Evolutionary conservation across 2,888 invertebrate species (phyloP).

Genomic region (Oligia fasciuncula): DNA sequence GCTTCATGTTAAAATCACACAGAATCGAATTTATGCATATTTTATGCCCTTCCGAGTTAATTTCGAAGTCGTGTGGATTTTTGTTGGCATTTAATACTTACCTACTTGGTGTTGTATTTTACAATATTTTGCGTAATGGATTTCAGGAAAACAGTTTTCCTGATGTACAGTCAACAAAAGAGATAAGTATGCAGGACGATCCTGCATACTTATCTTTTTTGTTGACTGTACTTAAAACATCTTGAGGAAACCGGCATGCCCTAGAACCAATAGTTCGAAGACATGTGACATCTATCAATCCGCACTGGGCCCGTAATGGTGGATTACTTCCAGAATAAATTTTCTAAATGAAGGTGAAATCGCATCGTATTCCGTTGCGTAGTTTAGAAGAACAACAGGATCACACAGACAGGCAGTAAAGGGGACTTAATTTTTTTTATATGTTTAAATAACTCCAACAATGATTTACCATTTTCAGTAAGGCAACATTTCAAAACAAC

Average conservation of each 20-base stretch:
- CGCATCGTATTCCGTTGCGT: background rate
- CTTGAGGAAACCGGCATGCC: too few relatives aligned
- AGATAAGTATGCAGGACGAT: too few relatives aligned
- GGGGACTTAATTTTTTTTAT: too few relatives aligned
- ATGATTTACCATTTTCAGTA: background rate
- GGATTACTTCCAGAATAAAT: too few relatives aligned
- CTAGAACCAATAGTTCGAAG: too few relatives aligned
- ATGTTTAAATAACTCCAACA: background rate
- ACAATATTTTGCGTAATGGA: constrained; percentile 21
- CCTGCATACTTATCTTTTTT: too few relatives aligned
- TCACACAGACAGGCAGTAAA: background rate
- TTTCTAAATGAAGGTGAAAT: background rate
- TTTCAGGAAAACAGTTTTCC: background rate
- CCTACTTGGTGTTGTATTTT: constrained; percentile 11
- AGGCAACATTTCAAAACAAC: background rate
- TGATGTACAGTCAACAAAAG: too few relatives aligned
- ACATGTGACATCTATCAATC: too few relatives aligned
- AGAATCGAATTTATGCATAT: constrained; percentile 68
- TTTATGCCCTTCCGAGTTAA: constrained; percentile 51
- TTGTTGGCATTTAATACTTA: constrained; percentile 47
- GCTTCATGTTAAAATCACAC: constrained; percentile 72
- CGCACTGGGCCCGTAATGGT: too few relatives aligned
- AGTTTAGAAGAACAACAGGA: background rate
- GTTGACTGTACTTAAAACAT: too few relatives aligned
- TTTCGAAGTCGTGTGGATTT: constrained; percentile 65